A percentile compares a stretch with the other conserved stretches of the same genome.
Conservation (phyloP, 2,888 invertebrate species). For the Chrysodeixis includens region DNA sequence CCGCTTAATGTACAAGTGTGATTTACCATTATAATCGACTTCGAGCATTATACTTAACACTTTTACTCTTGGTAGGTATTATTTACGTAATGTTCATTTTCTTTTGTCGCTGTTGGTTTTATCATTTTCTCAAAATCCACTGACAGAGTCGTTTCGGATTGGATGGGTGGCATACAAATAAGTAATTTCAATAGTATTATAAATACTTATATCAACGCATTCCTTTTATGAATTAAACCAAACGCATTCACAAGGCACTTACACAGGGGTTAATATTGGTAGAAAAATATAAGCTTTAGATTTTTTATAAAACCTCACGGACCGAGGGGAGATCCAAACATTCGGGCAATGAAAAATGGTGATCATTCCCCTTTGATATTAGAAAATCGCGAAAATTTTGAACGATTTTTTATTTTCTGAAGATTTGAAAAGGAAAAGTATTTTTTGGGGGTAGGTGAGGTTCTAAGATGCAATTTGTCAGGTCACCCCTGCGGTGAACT, state of each 20-base stretch:
- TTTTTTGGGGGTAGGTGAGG: slow-evolving; percentile 9
- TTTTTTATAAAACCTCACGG: slow-evolving; percentile 59
- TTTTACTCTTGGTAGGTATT: too few relatives aligned
- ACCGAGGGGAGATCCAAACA: slow-evolving; percentile 53
- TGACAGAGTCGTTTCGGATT: too few relatives aligned
- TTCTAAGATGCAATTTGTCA: slow-evolving; percentile 34
- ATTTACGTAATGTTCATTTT: too few relatives aligned
- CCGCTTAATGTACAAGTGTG: too few relatives aligned
- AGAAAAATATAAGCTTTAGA: slow-evolving; percentile 64
- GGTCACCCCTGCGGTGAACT: slow-evolving; percentile 1
- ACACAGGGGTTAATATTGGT: slow-evolving; percentile 67
- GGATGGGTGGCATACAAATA: too few relatives aligned
- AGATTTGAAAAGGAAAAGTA: slow-evolving; percentile 3
- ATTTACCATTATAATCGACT: too few relatives aligned
- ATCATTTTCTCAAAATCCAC: too few relatives aligned
- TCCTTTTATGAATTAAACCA: slow-evolving; percentile 49
- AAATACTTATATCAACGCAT: too few relatives aligned
- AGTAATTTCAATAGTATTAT: too few relatives aligned
- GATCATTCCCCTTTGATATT: slow-evolving; percentile 52
- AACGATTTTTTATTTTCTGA: slow-evolving; percentile 25
- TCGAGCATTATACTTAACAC: too few relatives aligned
- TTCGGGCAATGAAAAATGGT: slow-evolving; percentile 57
- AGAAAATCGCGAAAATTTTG: slow-evolving; percentile 45
- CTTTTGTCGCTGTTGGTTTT: too few relatives aligned
- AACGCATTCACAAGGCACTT: slow-evolving; percentile 57